Evolutionary conservation across 2,113 vertebrate species (phyloP), one percentile per base, ranked within the genome.

Genomic region (Cyanoliseus patagonus): DNA sequence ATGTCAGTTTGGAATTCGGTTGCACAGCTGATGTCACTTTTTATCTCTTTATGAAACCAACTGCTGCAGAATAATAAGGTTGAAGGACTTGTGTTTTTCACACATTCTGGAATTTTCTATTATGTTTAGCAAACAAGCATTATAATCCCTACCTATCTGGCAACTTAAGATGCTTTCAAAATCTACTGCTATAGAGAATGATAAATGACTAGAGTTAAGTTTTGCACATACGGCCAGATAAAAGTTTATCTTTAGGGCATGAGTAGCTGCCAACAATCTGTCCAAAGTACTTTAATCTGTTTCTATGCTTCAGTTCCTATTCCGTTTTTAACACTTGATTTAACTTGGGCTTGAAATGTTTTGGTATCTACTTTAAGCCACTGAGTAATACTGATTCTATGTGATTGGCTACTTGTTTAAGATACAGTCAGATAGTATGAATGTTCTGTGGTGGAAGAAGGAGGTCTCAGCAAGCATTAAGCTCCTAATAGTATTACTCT

Each of bases 221-320:
- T 98, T 98, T 98, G 97, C 97, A 97, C 98, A 97, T 98, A 97
- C 61, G 64, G 96, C 97, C 95, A 97, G 97, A 97, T 98, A 98
- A 98, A 98, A 97, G 98, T 96, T 98, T 98, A 98, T 98, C 98
- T 98, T 98, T 94, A 94, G 98, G 98, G 97, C 98, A 98, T 98
- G 97, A 98, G 96, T 97, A 97, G 97, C 98, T 99, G 98, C 98
- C 98, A 98, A 96, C 97, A 97, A 97, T 97, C 97, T 98, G 98
- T 98, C 98, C 97, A 97, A 97, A 98, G 96, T 98, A 94, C 98
- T 98, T 99, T 98, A 99, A 98, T 99, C 98, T 98, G 97, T 97
- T 97, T 98, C 96, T 97, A 41, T 97, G 86, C 94, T 97, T 98
- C 97, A 98, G 96, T 98, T 98, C 97, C 98, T 96, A 98, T 98